Percentiles rank a stretch among this genome's conserved stretches.
Evolutionary conservation across 2,888 invertebrate genomes (phyloP).

Genomic region (Nudaria mundana): DNA sequence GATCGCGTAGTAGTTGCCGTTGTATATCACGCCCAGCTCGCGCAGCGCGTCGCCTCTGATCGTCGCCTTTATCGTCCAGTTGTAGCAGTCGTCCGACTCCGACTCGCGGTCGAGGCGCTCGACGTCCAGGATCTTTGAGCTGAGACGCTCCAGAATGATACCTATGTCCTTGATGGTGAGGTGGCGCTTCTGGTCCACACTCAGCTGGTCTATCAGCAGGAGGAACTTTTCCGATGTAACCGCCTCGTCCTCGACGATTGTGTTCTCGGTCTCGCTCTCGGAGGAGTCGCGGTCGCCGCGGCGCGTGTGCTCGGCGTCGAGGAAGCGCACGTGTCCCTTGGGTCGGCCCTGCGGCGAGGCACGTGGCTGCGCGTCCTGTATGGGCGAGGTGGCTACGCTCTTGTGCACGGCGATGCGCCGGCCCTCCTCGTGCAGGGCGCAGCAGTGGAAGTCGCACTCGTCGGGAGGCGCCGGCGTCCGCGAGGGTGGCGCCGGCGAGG

Average conservation of each 20-base stretch:
- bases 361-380: constrained; percentile 88
- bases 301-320: constrained; percentile 86
- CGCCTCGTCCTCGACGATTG: constrained; percentile 94
- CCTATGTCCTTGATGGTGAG: constrained; percentile 97
- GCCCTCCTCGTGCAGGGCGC: constrained; percentile 96
- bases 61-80: constrained; percentile 98
- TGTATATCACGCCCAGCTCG: constrained; percentile 96
- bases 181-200: constrained; percentile 95
- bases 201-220: constrained; percentile 94
- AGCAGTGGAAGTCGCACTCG: constrained; percentile 98
- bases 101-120: constrained; percentile 95
- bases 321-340: constrained; percentile 92
- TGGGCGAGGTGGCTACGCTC: constrained; percentile 95
- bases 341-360: constrained; percentile 85
- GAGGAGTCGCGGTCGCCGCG: constrained; percentile 91
- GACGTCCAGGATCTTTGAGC: constrained; percentile 96
- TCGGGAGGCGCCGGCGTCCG: constrained; percentile 82
- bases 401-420: constrained; percentile 95
- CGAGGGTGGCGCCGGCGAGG: constrained; percentile 85
- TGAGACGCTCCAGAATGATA: constrained; percentile 94
- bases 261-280: constrained; percentile 96
- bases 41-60: constrained; percentile 94
- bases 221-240: constrained; percentile 95
- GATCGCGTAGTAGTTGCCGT: constrained; percentile 97
- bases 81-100: constrained; percentile 96